These are phyloP conservation scores for Cyphotilapia sp. DNA, from an alignment of 2,113 vertebrate species.

Conservation along the genomic window DNA sequence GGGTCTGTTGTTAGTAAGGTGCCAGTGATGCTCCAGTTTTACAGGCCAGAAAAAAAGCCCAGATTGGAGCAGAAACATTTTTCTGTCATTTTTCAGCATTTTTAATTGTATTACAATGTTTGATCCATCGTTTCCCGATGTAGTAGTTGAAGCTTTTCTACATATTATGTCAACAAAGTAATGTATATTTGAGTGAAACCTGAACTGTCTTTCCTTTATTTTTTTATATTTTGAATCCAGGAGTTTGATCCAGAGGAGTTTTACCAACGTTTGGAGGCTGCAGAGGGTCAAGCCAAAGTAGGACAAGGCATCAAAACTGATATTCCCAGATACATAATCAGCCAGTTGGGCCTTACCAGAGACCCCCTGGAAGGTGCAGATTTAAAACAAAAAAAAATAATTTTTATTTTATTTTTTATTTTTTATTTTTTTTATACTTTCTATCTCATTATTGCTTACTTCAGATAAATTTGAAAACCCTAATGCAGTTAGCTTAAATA, in stretches of 20 bases:
- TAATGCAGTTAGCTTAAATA: not conserved
- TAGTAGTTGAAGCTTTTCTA: not conserved
- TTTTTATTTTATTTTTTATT: not conserved
- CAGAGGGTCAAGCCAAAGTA: conserved; percentile 86
- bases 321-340: conserved; percentile 89
- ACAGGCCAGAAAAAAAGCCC: not conserved
- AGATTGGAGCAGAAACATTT: not conserved
- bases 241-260: conserved; percentile 96
- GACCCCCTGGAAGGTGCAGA: conserved; percentile 84
- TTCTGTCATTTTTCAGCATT: not conserved
- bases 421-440: not conserved
- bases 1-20: not conserved
- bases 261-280: conserved; percentile 89
- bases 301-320: conserved; percentile 88
- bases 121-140: not conserved
- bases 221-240: conserved; percentile 47
- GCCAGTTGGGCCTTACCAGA: conserved; percentile 85
- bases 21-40: not conserved
- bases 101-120: not conserved
- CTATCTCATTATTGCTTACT: not conserved
- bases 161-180: not conserved
- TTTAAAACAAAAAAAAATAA: not conserved
- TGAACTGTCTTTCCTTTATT: not conserved
- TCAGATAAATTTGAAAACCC: not conserved
- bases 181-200: not conserved